Base-by-base conservation (phyloP, 2,888 invertebrate species). In the Agrotis clavis region DNA sequence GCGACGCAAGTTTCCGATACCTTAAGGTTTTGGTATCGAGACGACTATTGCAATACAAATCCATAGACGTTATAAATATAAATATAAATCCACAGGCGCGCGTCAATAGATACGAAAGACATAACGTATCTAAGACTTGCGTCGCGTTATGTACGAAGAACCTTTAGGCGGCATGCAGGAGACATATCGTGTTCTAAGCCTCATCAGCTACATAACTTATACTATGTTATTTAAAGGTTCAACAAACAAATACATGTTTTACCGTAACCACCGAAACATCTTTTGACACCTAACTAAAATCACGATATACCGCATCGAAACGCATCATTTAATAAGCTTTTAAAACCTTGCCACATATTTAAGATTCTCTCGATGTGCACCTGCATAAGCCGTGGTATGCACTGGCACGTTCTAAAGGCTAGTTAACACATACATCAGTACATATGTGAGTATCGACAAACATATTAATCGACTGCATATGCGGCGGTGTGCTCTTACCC, bases 401-500 rank as follows among this genome's bases (percentile, higher is more conserved):
- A 82, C 81, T 86, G 86, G 85, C 88, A 84, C 89, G 88, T 90
- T 85, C 90, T 89, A 88, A 87, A 87, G 81, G 85, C 89, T 92
- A 88, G 87, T 94, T 94, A 94, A 90, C 93, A 93, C 93, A 88
- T 93, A 87, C 91, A 91, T 92, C 89, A 91, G 90, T 90, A 90
- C 87, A 88, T 90, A 85, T 86, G 90, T 93, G 90, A 92, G 91
- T 89, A 91, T 92, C 84, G 88, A 90, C 91, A 92, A 92, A 94
- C 85, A 88, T 87, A 86, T 88, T 88, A 88, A 88, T 88, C 85
- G 86, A 80, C 78, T 77, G 69, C 77, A 69, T 84, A 81, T 88
- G 81, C 83, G 77, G 79, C 76, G 74, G 81, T 83, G 79, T 84
- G 79, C 84, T 67, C 78, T 79, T 69, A 68, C 57, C 79, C 63